Conservation (phyloP, 2,797 vertebrate genomes). For the Schizopygopsis pylzovi region DNA sequence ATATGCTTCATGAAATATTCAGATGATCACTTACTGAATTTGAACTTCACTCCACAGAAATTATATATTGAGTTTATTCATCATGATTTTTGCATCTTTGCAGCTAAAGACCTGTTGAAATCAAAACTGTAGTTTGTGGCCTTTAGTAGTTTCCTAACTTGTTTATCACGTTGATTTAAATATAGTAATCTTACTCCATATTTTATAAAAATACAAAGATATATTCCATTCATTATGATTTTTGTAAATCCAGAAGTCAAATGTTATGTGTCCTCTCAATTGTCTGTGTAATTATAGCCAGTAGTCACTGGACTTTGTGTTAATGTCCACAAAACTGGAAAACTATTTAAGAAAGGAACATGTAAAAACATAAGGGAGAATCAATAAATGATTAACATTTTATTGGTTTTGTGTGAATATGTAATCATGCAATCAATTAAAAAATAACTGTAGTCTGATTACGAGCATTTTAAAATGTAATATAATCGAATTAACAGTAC, state of each 20-base stretch:
- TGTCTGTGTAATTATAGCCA: neutral
- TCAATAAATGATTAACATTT: neutral
- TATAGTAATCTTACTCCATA: neutral
- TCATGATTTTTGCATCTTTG: neutral
- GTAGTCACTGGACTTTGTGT: neutral
- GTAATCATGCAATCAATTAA: neutral
- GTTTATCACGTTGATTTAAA: neutral
- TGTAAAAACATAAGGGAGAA: neutral
- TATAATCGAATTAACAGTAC: neutral
- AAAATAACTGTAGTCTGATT: neutral
- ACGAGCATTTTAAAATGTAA: neutral
- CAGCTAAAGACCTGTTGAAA: neutral
- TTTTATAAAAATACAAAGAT: neutral
- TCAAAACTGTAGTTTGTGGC: neutral
- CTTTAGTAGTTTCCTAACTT: neutral
- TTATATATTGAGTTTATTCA: slow-evolving; percentile 9
- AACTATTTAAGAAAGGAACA: neutral
- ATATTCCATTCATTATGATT: neutral
- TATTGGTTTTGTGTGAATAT: neutral
- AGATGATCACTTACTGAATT: slow-evolving; percentile 39
- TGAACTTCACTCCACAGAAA: slow-evolving; percentile 45
- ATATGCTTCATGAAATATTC: slow-evolving; percentile 57
- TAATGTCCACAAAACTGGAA: neutral
- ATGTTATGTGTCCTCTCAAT: neutral
- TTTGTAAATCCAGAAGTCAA: neutral